phyloP scores from a whole-genome alignment of 2,113 vertebrate species.

The Dascyllus trimaculatus region DNA sequence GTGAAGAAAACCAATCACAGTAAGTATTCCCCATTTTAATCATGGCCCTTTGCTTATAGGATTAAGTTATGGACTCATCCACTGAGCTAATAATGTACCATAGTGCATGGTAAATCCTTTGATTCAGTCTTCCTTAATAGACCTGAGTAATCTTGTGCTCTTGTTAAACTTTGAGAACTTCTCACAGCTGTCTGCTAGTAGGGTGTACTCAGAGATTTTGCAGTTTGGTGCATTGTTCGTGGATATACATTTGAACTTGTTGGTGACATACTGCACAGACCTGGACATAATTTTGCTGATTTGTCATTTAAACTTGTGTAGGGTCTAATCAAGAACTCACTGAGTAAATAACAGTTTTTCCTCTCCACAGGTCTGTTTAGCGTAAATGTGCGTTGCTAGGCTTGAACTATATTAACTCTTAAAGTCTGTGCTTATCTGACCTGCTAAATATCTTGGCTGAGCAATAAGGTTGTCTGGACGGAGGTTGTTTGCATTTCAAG shows the following conservation, averaged over 20 bases:
- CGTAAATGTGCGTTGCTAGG: background rate
- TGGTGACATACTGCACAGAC: background rate
- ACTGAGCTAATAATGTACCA: conserved; percentile 48
- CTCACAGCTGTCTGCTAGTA: conserved; percentile 10
- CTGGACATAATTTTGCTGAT: background rate
- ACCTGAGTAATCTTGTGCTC: conserved; percentile 8
- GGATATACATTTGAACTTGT: background rate
- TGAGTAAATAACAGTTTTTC: conserved; percentile 12
- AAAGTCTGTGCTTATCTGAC: background rate
- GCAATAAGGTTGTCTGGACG: background rate
- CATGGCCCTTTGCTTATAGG: conserved; percentile 64
- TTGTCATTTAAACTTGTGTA: background rate
- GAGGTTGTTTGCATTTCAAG: conserved; percentile 7
- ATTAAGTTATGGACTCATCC: conserved; percentile 30
- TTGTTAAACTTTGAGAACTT: conserved; percentile 23
- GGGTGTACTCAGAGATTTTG: conserved; percentile 11
- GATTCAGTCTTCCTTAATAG: conserved; percentile 10
- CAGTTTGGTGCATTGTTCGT: background rate
- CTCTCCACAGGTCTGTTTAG: conserved; percentile 1
- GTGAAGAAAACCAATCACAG: conserved; percentile 81
- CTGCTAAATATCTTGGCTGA: background rate
- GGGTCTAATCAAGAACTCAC: background rate
- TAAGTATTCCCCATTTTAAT: conserved; percentile 83
- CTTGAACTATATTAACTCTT: background rate
- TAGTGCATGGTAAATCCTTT: conserved; percentile 62